Conservation (phyloP, 2,888 invertebrate species). For the Atrina japonica region DNA sequence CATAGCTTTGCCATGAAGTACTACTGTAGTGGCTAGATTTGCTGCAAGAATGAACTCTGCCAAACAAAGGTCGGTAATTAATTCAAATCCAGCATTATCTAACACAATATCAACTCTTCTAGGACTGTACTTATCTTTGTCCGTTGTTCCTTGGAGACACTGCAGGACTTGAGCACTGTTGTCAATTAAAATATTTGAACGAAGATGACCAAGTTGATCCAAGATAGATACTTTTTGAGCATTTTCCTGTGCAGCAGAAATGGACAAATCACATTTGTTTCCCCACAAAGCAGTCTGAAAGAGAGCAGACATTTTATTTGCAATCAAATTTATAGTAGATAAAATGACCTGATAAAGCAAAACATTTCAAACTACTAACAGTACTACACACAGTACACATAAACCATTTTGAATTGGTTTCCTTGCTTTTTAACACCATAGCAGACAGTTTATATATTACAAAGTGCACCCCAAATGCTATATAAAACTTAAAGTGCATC, state of each 20-base stretch:
- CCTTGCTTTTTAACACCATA: no score
- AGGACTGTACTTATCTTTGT: no score
- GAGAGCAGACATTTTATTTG: neutral
- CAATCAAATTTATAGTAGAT: conserved; percentile 4
- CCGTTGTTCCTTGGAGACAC: conserved; percentile 60
- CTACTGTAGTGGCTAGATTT: conserved; percentile 85
- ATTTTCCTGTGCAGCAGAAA: conserved; percentile 87
- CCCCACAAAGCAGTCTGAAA: conserved; percentile 90
- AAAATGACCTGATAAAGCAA: no score
- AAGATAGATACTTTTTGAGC: conserved; percentile 82
- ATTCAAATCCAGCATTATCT: conserved; percentile 97
- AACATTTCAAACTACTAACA: no score
- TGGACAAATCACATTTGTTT: conserved; percentile 95
- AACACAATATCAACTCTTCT: conserved; percentile 83
- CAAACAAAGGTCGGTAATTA: conserved; percentile 93
- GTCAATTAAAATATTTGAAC: conserved; percentile 85
- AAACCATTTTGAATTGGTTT: no score
- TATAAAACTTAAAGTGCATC: no score
- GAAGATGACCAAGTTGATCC: conserved; percentile 83
- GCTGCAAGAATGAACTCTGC: conserved; percentile 88
- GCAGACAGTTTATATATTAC: no score
- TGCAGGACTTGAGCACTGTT: conserved; percentile 84
- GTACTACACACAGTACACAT: no score
- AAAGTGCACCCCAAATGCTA: no score
- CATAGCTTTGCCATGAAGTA: conserved; percentile 92